Evolutionary conservation across 2,113 vertebrate species (phyloP).

Genomic region (Solea senegalensis): DNA sequence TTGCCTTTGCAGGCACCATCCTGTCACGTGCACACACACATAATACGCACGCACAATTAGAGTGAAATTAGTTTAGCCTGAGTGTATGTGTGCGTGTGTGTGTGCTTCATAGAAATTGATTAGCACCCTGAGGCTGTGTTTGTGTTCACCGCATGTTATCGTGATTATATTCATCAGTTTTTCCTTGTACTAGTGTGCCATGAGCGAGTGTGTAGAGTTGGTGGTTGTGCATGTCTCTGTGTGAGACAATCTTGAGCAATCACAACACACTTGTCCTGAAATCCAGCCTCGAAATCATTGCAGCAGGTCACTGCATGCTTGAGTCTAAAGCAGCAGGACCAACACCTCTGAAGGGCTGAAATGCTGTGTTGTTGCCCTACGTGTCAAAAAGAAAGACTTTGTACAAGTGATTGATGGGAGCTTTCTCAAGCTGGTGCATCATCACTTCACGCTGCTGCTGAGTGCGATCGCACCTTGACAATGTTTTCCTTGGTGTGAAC

Average conservation of each 20-base stretch:
- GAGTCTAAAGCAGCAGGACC: constrained; percentile 20
- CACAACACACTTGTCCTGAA: neutral
- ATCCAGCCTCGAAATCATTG: constrained; percentile 6
- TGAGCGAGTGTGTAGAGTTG: neutral
- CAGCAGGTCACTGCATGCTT: constrained; percentile 20
- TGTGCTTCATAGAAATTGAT: constrained; percentile 64
- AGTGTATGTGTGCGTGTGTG: constrained; percentile 18
- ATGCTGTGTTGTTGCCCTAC: neutral
- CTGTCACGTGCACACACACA: constrained; percentile 6
- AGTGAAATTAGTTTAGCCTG: constrained; percentile 47
- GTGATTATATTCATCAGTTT: constrained; percentile 72
- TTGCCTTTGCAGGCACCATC: constrained; percentile 8
- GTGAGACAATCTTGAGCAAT: constrained; percentile 20
- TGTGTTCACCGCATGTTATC: constrained; percentile 69
- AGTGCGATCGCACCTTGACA: constrained; percentile 11
- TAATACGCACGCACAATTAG: neutral
- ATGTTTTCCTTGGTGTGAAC: constrained; percentile 27
- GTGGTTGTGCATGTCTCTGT: neutral
- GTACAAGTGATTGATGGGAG: constrained; percentile 17
- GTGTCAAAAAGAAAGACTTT: neutral
- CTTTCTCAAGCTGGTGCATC: constrained; percentile 24
- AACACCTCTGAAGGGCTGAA: neutral
- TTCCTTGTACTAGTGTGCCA: constrained; percentile 41
- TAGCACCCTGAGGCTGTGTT: constrained; percentile 68
- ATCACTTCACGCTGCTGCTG: constrained; percentile 20